phyloP scores from a whole-genome alignment of 2,888 invertebrate genomes.

The Heliothis peltigera region DNA sequence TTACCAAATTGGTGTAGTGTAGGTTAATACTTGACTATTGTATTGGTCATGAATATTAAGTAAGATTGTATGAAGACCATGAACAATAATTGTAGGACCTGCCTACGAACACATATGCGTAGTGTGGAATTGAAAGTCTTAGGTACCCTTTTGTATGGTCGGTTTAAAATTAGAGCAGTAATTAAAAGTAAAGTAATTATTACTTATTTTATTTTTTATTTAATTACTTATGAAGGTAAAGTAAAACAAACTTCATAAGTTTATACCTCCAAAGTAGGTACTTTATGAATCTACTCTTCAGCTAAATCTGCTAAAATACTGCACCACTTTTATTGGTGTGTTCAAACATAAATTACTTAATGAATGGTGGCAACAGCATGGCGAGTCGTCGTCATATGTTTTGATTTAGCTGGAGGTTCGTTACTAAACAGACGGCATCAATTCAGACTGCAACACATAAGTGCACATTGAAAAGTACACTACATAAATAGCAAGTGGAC shows the following conservation, averaged over 20 bases:
- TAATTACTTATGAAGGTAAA: no score
- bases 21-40: not conserved
- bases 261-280: not conserved
- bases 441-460: slow-evolving; percentile 51
- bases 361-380: slow-evolving; percentile 72
- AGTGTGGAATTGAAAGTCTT: no score
- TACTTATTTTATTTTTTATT: no score
- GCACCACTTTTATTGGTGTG: slow-evolving; percentile 53
- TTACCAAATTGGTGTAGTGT: not conserved
- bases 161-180: no score
- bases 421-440: slow-evolving; percentile 58
- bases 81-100: not conserved
- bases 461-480: slow-evolving; percentile 30
- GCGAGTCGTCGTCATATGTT: slow-evolving; percentile 69
- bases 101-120: not conserved
- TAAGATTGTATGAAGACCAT: not conserved
- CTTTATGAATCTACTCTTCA: not conserved
- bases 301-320: slow-evolving; percentile 16
- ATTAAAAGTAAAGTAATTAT: no score
- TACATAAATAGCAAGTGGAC: slow-evolving; percentile 20
- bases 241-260: no score
- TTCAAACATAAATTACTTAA: slow-evolving; percentile 73
- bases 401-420: slow-evolving; percentile 68
- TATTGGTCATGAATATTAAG: slow-evolving; percentile 5
- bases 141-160: no score